Base-by-base conservation (phyloP, 2,888 invertebrate species). In the Troides helena region DNA sequence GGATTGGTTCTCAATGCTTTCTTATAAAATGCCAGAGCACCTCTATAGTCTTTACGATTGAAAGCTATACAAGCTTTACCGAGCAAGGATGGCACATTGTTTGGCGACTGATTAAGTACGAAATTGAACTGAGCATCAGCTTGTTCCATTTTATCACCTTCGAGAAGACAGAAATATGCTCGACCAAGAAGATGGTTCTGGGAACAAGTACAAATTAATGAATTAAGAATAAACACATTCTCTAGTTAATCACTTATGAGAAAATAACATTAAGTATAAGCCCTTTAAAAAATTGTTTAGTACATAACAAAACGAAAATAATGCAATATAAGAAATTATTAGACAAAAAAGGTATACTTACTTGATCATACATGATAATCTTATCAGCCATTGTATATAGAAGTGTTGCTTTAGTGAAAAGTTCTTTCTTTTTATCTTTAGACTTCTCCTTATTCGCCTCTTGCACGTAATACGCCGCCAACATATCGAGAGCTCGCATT, bases 81-180 rank as follows among this genome's bases (percentile, higher is more conserved):
- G 63, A 99, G 94, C 70, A 99, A 90, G 0, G 99, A 99, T 0
- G 99, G 99, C 73, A 99, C 99, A 91, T 99, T 99, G 79, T 97
- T 98, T 3, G 97, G 97, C 0, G 97, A 97, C 81, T 98, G 97
- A 87, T 99, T 99, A 50, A 99, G 92, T 0, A 99, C 99, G 87
- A 99, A 99, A 92, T 99, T 99, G 85, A 99, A 99, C 86, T 99
- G 99, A 0, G 99, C 98, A 94, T 99, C 99, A 0, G 99, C 99
- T 90, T 99, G 99, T 74, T 99, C 99, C 98, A 99, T 98, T 93
- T 99, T 99, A 82, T 99, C 99, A 1, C 99, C 99, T 93, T 99
- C 99, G 53, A 99, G 93, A 12, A 99, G 94, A 81, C 99, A 99
- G 86, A 99, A 99, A 86, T 99, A 99, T 4, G 99, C 99, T 80